Evolutionary conservation across 2,113 vertebrate genomes (phyloP).

Genomic region (Hiodon tergisus): DNA sequence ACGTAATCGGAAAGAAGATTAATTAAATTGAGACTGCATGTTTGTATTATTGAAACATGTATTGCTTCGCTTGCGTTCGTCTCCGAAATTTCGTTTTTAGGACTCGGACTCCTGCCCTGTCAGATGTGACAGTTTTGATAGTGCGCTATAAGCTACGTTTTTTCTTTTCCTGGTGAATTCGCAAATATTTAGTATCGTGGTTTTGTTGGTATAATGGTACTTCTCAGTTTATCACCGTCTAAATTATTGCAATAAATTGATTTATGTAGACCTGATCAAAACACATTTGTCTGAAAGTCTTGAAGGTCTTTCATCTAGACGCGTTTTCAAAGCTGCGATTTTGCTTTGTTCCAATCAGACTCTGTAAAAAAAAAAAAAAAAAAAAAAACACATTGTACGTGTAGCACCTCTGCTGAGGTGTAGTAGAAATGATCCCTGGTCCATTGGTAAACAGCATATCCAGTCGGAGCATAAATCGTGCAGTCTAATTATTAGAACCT

Average conservation of each 20-base stretch:
- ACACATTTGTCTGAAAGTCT: too few relatives aligned
- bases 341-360: too few relatives aligned
- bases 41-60: background rate
- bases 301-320: too few relatives aligned
- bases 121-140: background rate
- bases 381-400: background rate
- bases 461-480: constrained; percentile 53
- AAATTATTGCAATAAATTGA: background rate
- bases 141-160: too few relatives aligned
- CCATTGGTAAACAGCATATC: constrained; percentile 9
- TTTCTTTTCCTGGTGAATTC: too few relatives aligned
- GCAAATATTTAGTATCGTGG: too few relatives aligned
- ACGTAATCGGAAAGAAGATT: too few relatives aligned
- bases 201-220: too few relatives aligned
- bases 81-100: background rate
- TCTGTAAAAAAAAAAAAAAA: too few relatives aligned
- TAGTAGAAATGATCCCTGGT: constrained; percentile 12
- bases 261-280: too few relatives aligned
- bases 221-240: too few relatives aligned
- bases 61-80: background rate
- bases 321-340: too few relatives aligned
- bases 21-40: background rate
- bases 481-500: constrained; percentile 47
- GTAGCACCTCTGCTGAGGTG: constrained; percentile 7
- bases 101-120: background rate